Percentiles rank a stretch among this genome's conserved stretches.
phyloP scores from a whole-genome alignment of 2,888 invertebrate species.

The Agonopterix subpropinquella region DNA sequence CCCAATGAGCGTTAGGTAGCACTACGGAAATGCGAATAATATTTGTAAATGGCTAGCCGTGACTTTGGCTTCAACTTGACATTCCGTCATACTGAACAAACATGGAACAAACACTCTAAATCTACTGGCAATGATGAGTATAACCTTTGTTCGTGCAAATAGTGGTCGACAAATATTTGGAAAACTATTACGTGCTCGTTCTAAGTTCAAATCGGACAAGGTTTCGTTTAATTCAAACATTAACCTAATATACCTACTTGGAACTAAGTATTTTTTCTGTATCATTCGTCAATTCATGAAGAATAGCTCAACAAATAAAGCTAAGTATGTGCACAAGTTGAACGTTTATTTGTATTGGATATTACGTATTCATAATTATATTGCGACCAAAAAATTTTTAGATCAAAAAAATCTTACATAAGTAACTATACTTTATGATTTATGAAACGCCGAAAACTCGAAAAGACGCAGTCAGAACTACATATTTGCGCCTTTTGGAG shows the following conservation, averaged over 20 bases:
- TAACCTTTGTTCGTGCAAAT: slow-evolving; percentile 54
- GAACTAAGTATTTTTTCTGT: neutral
- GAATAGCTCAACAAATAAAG: no score
- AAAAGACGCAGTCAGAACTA: no score
- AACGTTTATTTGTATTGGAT: no score
- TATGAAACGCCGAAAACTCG: no score
- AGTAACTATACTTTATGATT: no score
- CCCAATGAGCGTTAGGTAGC: neutral
- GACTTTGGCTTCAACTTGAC: slow-evolving; percentile 39
- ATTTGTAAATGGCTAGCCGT: slow-evolving; percentile 15
- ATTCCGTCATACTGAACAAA: slow-evolving; percentile 36
- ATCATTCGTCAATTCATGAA: neutral
- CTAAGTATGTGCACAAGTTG: no score
- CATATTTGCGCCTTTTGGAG: no score
- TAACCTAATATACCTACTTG: neutral
- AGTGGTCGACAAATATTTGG: slow-evolving; percentile 46
- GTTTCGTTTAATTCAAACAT: slow-evolving; percentile 9
- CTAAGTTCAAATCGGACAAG: slow-evolving; percentile 6
- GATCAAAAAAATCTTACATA: no score
- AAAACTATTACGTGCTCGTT: slow-evolving; percentile 14
- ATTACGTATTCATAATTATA: no score
- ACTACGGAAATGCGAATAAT: slow-evolving; percentile 4
- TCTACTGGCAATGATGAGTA: slow-evolving; percentile 36
- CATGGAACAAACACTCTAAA: slow-evolving; percentile 37
- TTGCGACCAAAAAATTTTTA: no score